Base-by-base conservation (phyloP, 1,140 invertebrate species). In the Fopius arisanus region DNA sequence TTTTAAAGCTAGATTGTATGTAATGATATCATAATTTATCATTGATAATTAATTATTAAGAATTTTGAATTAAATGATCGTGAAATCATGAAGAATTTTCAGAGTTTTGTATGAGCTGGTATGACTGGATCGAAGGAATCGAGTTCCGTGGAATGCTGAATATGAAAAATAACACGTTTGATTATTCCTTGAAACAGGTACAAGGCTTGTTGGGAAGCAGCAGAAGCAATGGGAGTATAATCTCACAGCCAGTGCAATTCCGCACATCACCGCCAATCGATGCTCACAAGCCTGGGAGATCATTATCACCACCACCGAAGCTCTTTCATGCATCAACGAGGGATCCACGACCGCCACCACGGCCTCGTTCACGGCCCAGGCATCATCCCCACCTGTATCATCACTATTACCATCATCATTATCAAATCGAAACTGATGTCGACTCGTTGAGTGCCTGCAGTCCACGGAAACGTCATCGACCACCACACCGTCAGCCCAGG, bases 231-330 rank as follows among this genome's bases (percentile, higher is more conserved):
- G 31, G 85, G 80, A 80, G 83, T 81, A 80, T 84, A 33, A 87
- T 90, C 82, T 91, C 92, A 71, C 91, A 93, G 33, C 96, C 96
- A 75, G 93, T 97, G 73, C 92, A 95, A 87, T 96, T 97, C 88
- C 91, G 95, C 81, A 94, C 95, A 76, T 96, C 95, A 77, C 96
- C 96, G 74, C 96, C 96, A 78, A 90, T 94, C 80, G 94, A 96
- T 88, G 94, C 94, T 80, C 92, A 95, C 82, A 95, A 94, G 89
- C 94, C 95, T 77, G 90, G 90, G 77, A 87, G 91, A 29, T 92
- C 92, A 71, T 89, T 90, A 68, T 92, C 92, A 78, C 93, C 93
- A 65, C 93, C 93, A 26, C 90, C 93, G 72, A 94, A 94, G 87
- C 89, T 95, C 75, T 91, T 94, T 78, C 92, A 93, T 80, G 90